These are phyloP conservation scores for Hirtodrosophila histrioides DNA, from an alignment of 2,888 invertebrate species.

Conservation along the genomic window DNA sequence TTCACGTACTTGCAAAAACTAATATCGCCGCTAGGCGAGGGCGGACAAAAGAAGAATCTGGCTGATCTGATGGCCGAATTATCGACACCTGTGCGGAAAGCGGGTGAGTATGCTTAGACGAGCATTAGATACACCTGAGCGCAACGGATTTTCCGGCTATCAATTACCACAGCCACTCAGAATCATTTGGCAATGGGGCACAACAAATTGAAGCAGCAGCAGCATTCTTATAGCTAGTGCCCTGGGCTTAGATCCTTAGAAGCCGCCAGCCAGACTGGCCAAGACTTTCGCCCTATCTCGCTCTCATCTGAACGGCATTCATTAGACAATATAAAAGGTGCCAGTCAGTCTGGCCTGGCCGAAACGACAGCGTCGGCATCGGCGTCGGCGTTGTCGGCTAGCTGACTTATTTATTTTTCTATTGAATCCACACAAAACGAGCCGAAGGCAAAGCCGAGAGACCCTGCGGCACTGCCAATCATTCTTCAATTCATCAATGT, in stretches of 20 bases:
- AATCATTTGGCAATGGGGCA: constrained; percentile 31
- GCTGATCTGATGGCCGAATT: constrained; percentile 83
- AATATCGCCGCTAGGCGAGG: constrained; percentile 81
- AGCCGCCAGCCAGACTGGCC: neutral
- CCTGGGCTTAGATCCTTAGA: constrained; percentile 19
- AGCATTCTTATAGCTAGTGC: constrained; percentile 24
- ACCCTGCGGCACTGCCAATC: constrained; percentile 72
- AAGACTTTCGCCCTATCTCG: neutral
- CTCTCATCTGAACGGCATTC: constrained; percentile 18
- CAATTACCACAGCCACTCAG: constrained; percentile 59
- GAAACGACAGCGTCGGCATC: constrained; percentile 30
- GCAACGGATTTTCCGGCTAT: constrained; percentile 50
- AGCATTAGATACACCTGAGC: constrained; percentile 5
- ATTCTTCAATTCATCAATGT: constrained; percentile 80
- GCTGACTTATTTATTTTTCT: constrained; percentile 75
- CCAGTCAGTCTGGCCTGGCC: constrained; percentile 82
- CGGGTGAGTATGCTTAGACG: constrained; percentile 74
- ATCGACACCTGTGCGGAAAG: constrained; percentile 83
- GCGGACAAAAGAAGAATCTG: constrained; percentile 83
- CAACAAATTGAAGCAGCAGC: constrained; percentile 13
- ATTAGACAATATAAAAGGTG: constrained; percentile 64
- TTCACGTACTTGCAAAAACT: constrained; percentile 83
- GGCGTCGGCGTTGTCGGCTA: constrained; percentile 21
- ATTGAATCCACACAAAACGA: constrained; percentile 68
- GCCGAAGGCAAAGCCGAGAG: constrained; percentile 15